Conservation (phyloP, 2,888 invertebrate genomes). For the Macrosiphum euphorbiae region DNA sequence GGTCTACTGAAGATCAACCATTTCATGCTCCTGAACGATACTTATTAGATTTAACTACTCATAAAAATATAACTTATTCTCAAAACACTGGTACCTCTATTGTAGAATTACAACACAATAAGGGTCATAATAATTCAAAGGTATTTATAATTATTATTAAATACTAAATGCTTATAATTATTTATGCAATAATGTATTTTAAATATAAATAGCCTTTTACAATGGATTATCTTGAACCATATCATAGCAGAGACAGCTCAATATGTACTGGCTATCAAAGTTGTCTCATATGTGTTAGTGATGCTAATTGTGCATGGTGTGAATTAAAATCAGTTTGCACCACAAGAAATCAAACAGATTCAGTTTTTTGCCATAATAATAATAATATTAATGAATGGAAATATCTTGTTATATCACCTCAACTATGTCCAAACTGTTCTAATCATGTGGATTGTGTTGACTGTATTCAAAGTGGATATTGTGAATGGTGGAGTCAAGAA, state of each 20-base stretch:
- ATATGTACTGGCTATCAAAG: conserved; percentile 83
- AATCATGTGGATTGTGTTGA: conserved; percentile 90
- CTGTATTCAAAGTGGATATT: conserved; percentile 82
- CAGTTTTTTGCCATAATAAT: conserved; percentile 72
- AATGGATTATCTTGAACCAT: conserved; percentile 91
- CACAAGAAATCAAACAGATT: conserved; percentile 78
- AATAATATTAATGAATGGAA: conserved; percentile 74
- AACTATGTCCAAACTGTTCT: conserved; percentile 88
- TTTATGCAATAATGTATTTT: conserved; percentile 4
- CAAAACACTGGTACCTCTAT: conserved; percentile 45
- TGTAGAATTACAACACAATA: conserved; percentile 86
- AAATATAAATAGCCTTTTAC: conserved; percentile 77
- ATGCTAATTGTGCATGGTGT: conserved; percentile 94
- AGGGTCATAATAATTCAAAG: conserved; percentile 81
- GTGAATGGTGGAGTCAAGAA: conserved; percentile 95
- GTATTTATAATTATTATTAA: conserved; percentile 69
- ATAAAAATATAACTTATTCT: conserved; percentile 70
- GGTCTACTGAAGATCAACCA: conserved; percentile 62
- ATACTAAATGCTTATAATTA: neutral
- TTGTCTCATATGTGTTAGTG: conserved; percentile 88
- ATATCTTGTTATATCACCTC: conserved; percentile 85
- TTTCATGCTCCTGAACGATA: conserved; percentile 77
- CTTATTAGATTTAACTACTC: conserved; percentile 73
- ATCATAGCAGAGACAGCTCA: conserved; percentile 78
- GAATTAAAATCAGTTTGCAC: conserved; percentile 81